These are phyloP conservation scores for Listrodromus nycthemerus DNA, from an alignment of 2,888 invertebrate species.

Conservation along the genomic window DNA sequence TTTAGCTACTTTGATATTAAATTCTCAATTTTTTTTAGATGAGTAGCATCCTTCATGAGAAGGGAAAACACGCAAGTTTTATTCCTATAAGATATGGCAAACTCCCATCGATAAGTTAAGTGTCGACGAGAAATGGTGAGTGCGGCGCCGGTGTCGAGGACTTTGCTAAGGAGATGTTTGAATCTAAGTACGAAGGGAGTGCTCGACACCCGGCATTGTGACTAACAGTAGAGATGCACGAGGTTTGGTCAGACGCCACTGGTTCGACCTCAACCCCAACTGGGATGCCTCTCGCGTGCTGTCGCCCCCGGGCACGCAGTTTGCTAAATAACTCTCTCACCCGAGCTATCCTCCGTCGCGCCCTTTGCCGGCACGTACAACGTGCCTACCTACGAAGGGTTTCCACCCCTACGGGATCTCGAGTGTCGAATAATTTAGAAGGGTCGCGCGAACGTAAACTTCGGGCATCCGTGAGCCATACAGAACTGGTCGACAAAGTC, in stretches of 20 bases:
- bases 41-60: too few species aligned
- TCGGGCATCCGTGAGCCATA: conserved; percentile 37
- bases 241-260: conserved; percentile 50
- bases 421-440: conserved; percentile 53
- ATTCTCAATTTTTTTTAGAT: too few species aligned
- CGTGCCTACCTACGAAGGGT: conserved; percentile 40
- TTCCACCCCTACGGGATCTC: conserved; percentile 35
- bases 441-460: conserved; percentile 48
- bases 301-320: conserved; percentile 62
- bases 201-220: conserved; percentile 34
- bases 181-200: conserved; percentile 49
- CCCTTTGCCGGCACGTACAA: conserved; percentile 45
- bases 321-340: conserved; percentile 68
- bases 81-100: not conserved
- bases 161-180: conserved; percentile 49
- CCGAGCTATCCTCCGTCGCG: conserved; percentile 47
- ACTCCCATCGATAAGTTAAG: conserved; percentile 6
- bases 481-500: conserved; percentile 18
- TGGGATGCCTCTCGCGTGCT: conserved; percentile 62
- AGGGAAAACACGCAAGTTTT: not conserved
- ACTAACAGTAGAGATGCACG: not conserved
- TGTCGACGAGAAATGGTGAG: conserved; percentile 59
- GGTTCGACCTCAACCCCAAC: conserved; percentile 54
- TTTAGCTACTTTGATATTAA: too few species aligned
- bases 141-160: conserved; percentile 43